These are phyloP conservation scores for Borostomias antarcticus DNA, from an alignment of 2,797 vertebrate species.

Conservation along the genomic window DNA sequence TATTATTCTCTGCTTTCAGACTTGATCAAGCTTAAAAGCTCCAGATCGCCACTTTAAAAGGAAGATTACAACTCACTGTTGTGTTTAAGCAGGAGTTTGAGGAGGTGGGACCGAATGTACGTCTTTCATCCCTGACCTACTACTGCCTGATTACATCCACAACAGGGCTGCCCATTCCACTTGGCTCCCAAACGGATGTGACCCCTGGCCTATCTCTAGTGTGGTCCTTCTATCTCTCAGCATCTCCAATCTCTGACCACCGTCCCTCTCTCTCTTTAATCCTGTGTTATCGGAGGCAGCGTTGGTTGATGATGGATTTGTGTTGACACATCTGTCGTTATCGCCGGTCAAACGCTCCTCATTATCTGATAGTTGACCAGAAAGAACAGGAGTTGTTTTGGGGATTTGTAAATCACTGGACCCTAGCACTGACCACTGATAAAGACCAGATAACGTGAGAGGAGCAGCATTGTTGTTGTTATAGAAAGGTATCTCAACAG, in stretches of 20 bases:
- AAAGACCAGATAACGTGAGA: conserved; percentile 30
- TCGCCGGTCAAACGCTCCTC: background rate
- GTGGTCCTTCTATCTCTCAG: conserved; percentile 30
- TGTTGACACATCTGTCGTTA: too few relatives aligned
- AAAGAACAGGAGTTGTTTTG: conserved; percentile 23
- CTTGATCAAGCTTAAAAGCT: conserved; percentile 81
- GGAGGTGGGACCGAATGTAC: conserved; percentile 22
- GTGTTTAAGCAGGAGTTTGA: conserved; percentile 61
- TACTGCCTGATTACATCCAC: conserved; percentile 25
- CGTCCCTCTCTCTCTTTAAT: conserved; percentile 4
- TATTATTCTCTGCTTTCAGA: conserved; percentile 77
- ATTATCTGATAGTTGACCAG: conserved; percentile 30
- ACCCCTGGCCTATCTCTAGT: conserved; percentile 17
- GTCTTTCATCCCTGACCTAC: conserved; percentile 56
- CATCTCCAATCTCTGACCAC: conserved; percentile 39
- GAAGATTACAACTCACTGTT: conserved; percentile 46
- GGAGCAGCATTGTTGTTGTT: background rate
- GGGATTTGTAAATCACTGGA: conserved; percentile 20
- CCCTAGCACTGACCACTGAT: conserved; percentile 17
- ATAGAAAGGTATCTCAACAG: background rate
- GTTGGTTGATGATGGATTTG: background rate
- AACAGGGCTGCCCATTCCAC: conserved; percentile 18
- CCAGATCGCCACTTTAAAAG: conserved; percentile 58
- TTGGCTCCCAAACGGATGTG: conserved; percentile 21
- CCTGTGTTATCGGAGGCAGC: conserved; percentile 24